Evolutionary conservation across 2,888 invertebrate genomes (phyloP), one percentile per base, ranked within the genome.

Genomic region (Seladonia tumulorum): DNA sequence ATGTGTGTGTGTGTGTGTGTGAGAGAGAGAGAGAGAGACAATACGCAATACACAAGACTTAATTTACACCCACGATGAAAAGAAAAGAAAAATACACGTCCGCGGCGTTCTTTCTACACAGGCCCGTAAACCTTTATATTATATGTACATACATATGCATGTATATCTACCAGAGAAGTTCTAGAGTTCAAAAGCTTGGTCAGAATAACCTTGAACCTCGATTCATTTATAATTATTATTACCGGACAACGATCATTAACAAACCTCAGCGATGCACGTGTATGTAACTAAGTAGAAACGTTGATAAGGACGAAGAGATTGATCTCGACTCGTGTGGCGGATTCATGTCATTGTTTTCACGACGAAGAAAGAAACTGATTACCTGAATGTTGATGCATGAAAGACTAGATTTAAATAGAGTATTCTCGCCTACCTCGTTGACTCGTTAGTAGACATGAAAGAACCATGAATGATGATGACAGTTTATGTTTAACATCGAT

Each of bases 371-470:
- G 66, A 72, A 22, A 72, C 42, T 5, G 29, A 53, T 47, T 79
- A 81, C 66, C 81, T 81, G 82, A 87, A 70, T 74, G 77, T 87
- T 79, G 75, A 76, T 72, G 82, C 80, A 72, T 75, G 72, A 75
- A 29, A 83, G 39, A 39, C 10, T 22, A 68, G 39, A 80, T 72
- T 66, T 77, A 78, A 85, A 53, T 80, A 82, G 39, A 71, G 66
- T 86, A 86, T 81, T 81, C 82, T 87, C 80, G 80, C 79, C 87
- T 89, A 89, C 81, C 82, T 89, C 82, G 89, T 89, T 86, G 82
- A 87, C 79, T 82, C 76, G 79, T 84, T 78, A 66, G 84, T 82
- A 80, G 53, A 66, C 66, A 57, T 74, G 60, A 81, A 68, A 22
- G 73, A 79, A 88, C 75, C 75, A 83, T 49, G 63, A 45, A 76